phyloP scores from a whole-genome alignment of 2,797 vertebrate species.

The Rhynchotus rufescens region DNA sequence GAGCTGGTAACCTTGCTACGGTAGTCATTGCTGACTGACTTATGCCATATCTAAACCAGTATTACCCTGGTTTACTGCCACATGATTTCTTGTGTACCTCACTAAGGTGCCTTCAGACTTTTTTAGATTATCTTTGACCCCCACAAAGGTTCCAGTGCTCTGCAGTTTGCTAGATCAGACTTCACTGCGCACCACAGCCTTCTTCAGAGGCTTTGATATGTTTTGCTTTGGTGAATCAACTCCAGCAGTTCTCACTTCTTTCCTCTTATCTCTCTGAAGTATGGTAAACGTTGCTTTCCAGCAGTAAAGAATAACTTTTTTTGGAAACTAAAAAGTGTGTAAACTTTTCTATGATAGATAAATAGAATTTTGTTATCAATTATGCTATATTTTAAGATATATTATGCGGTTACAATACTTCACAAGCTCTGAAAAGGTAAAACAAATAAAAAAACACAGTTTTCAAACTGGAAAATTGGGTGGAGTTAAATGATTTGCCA shows the following conservation, averaged over 20 bases:
- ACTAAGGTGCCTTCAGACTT: neutral
- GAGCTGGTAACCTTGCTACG: neutral
- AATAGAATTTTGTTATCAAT: neutral
- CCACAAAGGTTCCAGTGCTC: neutral
- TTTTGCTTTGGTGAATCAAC: conserved; percentile 8
- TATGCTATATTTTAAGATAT: neutral
- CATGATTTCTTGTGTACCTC: neutral
- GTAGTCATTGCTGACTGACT: neutral
- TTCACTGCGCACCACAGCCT: neutral
- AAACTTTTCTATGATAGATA: neutral
- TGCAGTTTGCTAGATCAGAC: neutral
- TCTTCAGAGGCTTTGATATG: conserved; percentile 6
- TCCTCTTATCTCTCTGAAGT: neutral
- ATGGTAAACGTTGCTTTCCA: neutral
- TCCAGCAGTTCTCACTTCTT: neutral
- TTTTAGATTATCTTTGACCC: neutral
- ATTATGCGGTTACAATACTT: neutral
- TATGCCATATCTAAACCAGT: neutral
- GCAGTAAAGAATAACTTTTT: neutral
- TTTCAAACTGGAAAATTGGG: neutral
- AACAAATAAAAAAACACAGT: neutral
- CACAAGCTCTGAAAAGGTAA: neutral
- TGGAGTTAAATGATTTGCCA: neutral
- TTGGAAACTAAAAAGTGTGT: neutral
- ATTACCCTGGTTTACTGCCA: neutral